These are phyloP conservation scores for Oryzias dopingdopingensis DNA, from an alignment of 2,797 vertebrate species.

Conservation along the genomic window DNA sequence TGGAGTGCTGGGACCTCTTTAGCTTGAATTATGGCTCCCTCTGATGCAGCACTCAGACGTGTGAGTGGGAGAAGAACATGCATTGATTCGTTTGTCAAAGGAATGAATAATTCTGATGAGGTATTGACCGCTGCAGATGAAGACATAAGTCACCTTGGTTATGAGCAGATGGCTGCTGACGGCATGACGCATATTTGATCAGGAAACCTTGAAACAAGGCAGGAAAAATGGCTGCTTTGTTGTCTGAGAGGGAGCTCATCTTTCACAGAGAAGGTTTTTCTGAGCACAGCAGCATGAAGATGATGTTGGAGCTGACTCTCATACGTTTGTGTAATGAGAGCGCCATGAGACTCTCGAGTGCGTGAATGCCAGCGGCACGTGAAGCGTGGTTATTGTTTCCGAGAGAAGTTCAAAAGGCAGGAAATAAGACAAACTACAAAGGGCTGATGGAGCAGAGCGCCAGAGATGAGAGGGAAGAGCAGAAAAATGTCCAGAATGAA, in stretches of 20 bases:
- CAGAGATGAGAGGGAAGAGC: background rate
- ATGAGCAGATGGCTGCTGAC: constrained; percentile 17
- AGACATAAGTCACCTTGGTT: constrained; percentile 49
- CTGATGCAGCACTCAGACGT: background rate
- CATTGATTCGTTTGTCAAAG: constrained; percentile 63
- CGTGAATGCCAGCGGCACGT: constrained; percentile 21
- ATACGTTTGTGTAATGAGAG: constrained; percentile 25
- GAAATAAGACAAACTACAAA: constrained; percentile 29
- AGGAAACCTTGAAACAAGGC: constrained; percentile 57
- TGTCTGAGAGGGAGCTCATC: constrained; percentile 40
- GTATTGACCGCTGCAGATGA: constrained; percentile 62
- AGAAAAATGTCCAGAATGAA: constrained; percentile 17
- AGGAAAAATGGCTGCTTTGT: constrained; percentile 51
- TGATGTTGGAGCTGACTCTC: background rate
- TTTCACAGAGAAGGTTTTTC: constrained; percentile 36
- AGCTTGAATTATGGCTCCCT: constrained; percentile 30
- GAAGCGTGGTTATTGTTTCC: constrained; percentile 42
- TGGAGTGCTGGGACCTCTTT: background rate
- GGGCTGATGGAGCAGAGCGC: constrained; percentile 12
- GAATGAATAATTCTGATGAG: constrained; percentile 61
- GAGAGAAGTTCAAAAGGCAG: constrained; percentile 33
- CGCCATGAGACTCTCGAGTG: constrained; percentile 13
- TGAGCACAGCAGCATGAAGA: constrained; percentile 14
- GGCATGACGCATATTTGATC: constrained; percentile 48
- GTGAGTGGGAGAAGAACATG: constrained; percentile 15